Evolutionary conservation across 30 jellyfish, hydroid and myxozoan species (phyloP), one percentile per base, ranked within the genome.

Genomic region (Aurelia sp.): DNA sequence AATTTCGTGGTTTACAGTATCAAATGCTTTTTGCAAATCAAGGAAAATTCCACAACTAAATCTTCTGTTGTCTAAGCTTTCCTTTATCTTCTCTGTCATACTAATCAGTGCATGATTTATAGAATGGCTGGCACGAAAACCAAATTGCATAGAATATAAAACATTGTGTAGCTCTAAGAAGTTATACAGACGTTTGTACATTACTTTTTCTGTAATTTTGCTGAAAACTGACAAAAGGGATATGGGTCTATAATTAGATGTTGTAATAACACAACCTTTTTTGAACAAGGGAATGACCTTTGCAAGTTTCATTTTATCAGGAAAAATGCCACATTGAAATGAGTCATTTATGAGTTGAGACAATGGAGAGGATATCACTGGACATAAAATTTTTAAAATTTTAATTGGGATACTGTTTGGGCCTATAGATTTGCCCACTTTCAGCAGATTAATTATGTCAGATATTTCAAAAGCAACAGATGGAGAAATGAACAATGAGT

Each of bases 191-290:
- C 62, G 79, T 69, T 69, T 69, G 40, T 69, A 21, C 79, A 69
- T 69, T 40, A 69, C 79, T 40, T 33, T 62, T 0, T 27, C 47
- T 3, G 30, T 21, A 83, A 27, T 27, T 27, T 27, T 27, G 33
- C 33, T 27, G 33, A 27, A 27, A 27, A 27, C 33, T 27, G 33
- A 17, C 93, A 20, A 84, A 73, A 27, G 33, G 33, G 33, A 27
- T 27, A 27, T 27, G 33, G 2, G 2, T 27, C 33, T 27, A 27
- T 27, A 85, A 76, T 85, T 73, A 11, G 65, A 61, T 30, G 74
- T 55, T 68, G 52, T 62, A 57, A 22, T 68, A 63, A 51, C 35
- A 77, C 81, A 77, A 63, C 84, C 91, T 73, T 85, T 44, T 85
- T 73, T 73, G 64, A 44, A 62, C 19, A 83, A 61, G 35, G 92